Percentiles rank a stretch among this genome's conserved stretches.
Conservation (phyloP, 2,797 vertebrate species). For the Dendrocincla fuliginosa region DNA sequence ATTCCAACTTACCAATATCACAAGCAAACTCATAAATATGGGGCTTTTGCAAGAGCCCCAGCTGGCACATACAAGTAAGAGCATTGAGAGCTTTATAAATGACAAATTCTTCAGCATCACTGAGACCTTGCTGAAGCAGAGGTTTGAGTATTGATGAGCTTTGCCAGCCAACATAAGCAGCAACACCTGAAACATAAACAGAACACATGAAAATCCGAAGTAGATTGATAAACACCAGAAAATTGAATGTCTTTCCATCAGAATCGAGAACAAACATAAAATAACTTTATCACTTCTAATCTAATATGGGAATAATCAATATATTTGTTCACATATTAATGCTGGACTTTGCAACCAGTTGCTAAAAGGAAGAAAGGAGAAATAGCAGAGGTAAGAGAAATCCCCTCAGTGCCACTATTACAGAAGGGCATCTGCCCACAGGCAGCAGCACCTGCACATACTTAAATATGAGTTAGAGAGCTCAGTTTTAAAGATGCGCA, state of each 20-base stretch:
- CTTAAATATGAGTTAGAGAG: not conserved
- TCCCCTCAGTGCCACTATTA: not conserved
- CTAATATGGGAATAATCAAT: not conserved
- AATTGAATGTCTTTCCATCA: not conserved
- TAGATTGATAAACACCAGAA: not conserved
- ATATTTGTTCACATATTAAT: not conserved
- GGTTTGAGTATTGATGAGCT: slow-evolving; percentile 97
- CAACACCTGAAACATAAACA: slow-evolving; percentile 84
- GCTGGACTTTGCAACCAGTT: not conserved
- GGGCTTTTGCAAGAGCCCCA: slow-evolving; percentile 94
- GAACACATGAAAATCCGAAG: not conserved
- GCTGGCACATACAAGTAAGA: slow-evolving; percentile 96
- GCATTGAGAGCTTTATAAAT: slow-evolving; percentile 96
- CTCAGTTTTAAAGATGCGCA: not conserved
- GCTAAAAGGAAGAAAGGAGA: not conserved
- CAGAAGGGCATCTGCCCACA: not conserved
- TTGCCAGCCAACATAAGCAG: slow-evolving; percentile 98
- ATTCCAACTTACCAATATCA: slow-evolving; percentile 87
- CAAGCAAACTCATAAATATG: slow-evolving; percentile 97
- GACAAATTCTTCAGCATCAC: slow-evolving; percentile 97
- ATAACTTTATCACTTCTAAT: not conserved
- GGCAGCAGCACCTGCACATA: not conserved
- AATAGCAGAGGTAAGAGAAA: not conserved
- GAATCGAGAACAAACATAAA: not conserved
- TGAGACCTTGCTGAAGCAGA: slow-evolving; percentile 94